A percentile compares a stretch with the other conserved stretches of the same genome.
Evolutionary conservation across 2,888 invertebrate species (phyloP).

Genomic region (Enchytraeus crypticus): DNA sequence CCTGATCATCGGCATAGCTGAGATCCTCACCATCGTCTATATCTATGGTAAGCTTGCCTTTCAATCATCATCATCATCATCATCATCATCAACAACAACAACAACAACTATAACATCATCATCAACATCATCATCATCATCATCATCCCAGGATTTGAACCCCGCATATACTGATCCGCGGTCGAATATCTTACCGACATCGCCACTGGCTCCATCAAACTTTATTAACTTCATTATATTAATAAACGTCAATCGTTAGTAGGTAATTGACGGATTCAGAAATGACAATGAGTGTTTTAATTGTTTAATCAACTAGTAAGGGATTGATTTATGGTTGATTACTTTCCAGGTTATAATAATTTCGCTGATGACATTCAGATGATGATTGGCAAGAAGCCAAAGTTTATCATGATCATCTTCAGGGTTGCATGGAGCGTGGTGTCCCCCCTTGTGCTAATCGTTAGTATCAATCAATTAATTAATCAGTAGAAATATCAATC

Average conservation of each 20-base stretch:
- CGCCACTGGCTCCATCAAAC: too few species aligned
- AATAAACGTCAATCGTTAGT: too few species aligned
- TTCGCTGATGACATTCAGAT: conserved; percentile 43
- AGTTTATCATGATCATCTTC: conserved; percentile 44
- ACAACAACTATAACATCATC: not conserved
- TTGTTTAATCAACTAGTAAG: too few species aligned
- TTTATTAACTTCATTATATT: too few species aligned
- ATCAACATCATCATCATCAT: not conserved
- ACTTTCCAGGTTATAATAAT: conserved; percentile 37
- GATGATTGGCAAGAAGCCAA: conserved; percentile 45
- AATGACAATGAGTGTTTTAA: too few species aligned
- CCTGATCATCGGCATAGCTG: conserved; percentile 45
- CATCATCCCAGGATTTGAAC: too few species aligned
- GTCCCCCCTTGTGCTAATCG: conserved; percentile 39
- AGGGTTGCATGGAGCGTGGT: conserved; percentile 39
- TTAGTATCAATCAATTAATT: too few species aligned
- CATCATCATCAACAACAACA: not conserved
- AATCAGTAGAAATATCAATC: too few species aligned
- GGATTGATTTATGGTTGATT: too few species aligned
- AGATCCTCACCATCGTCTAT: conserved; percentile 40
- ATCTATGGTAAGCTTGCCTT: conserved; percentile 42
- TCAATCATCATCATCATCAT: not conserved
- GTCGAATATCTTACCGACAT: too few species aligned
- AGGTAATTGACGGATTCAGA: too few species aligned
- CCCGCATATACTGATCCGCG: too few species aligned